Conservation (phyloP, 1,140 invertebrate genomes). For the Caerostris darwini region DNA sequence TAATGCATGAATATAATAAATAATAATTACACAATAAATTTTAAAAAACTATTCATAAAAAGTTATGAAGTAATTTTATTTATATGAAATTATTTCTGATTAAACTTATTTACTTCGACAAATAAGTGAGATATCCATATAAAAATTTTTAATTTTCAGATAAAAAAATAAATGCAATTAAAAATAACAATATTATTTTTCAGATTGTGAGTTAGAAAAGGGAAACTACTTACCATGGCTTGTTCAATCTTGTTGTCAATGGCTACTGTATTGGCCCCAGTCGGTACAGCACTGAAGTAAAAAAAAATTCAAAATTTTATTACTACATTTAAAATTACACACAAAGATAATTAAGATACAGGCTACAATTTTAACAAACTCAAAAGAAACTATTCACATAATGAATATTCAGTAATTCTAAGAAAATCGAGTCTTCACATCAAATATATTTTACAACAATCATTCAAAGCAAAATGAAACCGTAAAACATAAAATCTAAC, state of each 20-base stretch:
- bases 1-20: too few species aligned
- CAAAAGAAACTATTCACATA: not conserved
- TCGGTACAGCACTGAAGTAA: constrained; percentile 72
- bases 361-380: not conserved
- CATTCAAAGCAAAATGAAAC: not conserved
- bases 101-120: too few species aligned
- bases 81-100: too few species aligned
- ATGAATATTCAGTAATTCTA: too few species aligned
- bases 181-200: constrained; percentile 8
- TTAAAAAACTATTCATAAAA: too few species aligned
- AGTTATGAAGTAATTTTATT: too few species aligned
- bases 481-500: not conserved
- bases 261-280: constrained; percentile 85
- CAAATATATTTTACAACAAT: not conserved
- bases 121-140: too few species aligned
- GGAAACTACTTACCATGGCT: constrained; percentile 89
- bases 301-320: not conserved
- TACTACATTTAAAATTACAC: not conserved
- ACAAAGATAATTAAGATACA: not conserved
- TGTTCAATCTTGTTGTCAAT: constrained; percentile 99
- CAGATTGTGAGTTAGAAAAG: not conserved
- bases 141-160: too few species aligned
- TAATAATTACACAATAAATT: too few species aligned
- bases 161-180: not conserved
- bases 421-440: too few species aligned